Evolutionary conservation across 2,113 vertebrate genomes (phyloP).

Genomic region (Oreochromis spilurus): DNA sequence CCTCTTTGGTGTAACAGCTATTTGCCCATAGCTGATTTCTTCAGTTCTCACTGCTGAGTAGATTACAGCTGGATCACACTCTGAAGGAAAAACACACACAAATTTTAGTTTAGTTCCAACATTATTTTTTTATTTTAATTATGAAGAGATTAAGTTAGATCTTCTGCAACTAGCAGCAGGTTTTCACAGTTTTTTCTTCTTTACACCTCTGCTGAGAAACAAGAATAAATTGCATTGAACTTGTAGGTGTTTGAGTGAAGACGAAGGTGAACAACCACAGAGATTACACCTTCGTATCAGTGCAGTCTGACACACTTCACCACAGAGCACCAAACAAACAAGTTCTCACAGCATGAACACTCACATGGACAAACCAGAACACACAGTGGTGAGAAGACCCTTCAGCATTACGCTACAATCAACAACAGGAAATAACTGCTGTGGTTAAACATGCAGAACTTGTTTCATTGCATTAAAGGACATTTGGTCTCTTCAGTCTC

Average conservation of each 20-base stretch:
- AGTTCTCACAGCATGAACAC: neutral
- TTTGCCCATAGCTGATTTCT: accelerated
- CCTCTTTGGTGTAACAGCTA: neutral
- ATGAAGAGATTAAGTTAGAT: accelerated
- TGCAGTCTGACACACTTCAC: neutral
- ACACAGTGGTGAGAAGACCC: accelerated
- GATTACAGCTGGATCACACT: neutral
- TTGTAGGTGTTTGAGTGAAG: neutral
- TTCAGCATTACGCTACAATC: accelerated
- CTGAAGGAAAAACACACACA: neutral
- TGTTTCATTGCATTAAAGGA: neutral
- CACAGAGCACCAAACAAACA: neutral
- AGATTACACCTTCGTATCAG: accelerated
- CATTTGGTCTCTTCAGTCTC: neutral
- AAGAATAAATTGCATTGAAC: accelerated
- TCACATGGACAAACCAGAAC: accelerated
- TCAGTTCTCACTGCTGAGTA: neutral
- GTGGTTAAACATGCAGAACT: neutral
- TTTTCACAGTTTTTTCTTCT: neutral
- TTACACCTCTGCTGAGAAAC: neutral
- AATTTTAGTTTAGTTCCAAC: neutral
- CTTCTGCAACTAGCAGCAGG: accelerated
- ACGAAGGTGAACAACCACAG: neutral
- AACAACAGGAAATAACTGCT: neutral
- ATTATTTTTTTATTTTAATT: neutral